A percentile compares a stretch with the other conserved stretches of the same genome.
Evolutionary conservation across 1,140 invertebrate species (phyloP).

Genomic region (Pseudomyrmex dendroicus): DNA sequence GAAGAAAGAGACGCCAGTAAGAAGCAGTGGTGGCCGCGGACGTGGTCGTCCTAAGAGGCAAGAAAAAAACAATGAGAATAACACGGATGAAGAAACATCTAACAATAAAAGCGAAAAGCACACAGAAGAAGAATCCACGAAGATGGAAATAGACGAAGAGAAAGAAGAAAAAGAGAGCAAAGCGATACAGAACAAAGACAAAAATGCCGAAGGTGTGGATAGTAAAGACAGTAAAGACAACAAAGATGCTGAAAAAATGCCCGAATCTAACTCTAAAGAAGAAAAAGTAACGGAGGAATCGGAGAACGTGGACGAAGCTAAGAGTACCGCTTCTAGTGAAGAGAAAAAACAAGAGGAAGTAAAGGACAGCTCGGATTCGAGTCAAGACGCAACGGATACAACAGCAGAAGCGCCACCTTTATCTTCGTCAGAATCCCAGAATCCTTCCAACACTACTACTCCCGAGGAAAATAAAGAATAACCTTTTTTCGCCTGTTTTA

Average conservation of each 20-base stretch:
- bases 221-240: conserved; percentile 69
- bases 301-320: conserved; percentile 77
- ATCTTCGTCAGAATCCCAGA: conserved; percentile 76
- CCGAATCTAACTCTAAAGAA: conserved; percentile 77
- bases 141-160: conserved; percentile 82
- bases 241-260: conserved; percentile 75
- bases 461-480: conserved; percentile 84
- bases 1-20: conserved; percentile 80
- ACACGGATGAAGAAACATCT: conserved; percentile 79
- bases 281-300: conserved; percentile 78
- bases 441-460: conserved; percentile 75
- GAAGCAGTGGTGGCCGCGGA: conserved; percentile 79
- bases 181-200: conserved; percentile 67
- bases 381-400: conserved; percentile 80
- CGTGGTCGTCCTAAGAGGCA: conserved; percentile 83
- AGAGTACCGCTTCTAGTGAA: conserved; percentile 72
- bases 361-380: conserved; percentile 82
- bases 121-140: conserved; percentile 79
- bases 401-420: conserved; percentile 68
- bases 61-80: conserved; percentile 81
- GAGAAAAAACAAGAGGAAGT: conserved; percentile 79
- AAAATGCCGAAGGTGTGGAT: conserved; percentile 64
- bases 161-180: conserved; percentile 74
- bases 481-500: conserved; percentile 77
- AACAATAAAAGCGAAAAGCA: conserved; percentile 82